phyloP scores from a whole-genome alignment of 2,888 invertebrate genomes.

The Oegoconia quadripuncta region DNA sequence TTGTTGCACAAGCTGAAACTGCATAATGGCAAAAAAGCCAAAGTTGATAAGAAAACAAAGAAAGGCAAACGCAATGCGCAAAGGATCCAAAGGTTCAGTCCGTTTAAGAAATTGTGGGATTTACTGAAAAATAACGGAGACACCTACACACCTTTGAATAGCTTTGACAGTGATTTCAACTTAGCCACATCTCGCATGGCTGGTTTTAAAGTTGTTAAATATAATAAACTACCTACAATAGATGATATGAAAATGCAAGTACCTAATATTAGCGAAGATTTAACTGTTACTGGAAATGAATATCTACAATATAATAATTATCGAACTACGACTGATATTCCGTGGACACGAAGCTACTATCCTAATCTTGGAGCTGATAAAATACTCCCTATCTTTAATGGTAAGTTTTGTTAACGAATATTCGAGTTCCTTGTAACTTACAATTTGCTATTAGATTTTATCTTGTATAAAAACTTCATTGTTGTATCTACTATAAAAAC shows the following conservation, averaged over 20 bases:
- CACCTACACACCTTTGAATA: neutral
- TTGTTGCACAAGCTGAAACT: slow-evolving; percentile 34
- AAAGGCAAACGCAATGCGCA: slow-evolving; percentile 23
- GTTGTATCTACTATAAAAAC: too few relatives aligned
- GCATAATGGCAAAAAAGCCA: slow-evolving; percentile 20
- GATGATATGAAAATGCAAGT: slow-evolving; percentile 39
- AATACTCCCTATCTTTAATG: too few relatives aligned
- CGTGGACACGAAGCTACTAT: too few relatives aligned
- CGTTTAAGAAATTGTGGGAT: slow-evolving; percentile 41
- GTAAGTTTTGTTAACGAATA: too few relatives aligned
- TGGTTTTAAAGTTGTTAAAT: slow-evolving; percentile 29
- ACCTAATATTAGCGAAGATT: slow-evolving; percentile 33
- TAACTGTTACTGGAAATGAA: too few relatives aligned
- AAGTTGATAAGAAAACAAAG: slow-evolving; percentile 21
- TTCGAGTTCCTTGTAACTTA: too few relatives aligned
- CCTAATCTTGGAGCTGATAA: too few relatives aligned
- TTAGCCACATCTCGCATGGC: slow-evolving; percentile 24
- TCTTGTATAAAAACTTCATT: too few relatives aligned
- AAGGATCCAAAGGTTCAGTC: slow-evolving; percentile 39
- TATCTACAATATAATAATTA: too few relatives aligned
- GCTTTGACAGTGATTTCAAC: slow-evolving; percentile 27
- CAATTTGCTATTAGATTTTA: too few relatives aligned
- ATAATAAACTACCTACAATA: slow-evolving; percentile 23
- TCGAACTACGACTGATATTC: too few relatives aligned
- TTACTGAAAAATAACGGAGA: slow-evolving; percentile 28